A percentile compares a stretch with the other conserved stretches of the same genome.
Conservation (phyloP, 1,140 invertebrate species). For the Procambarus clarkii region DNA sequence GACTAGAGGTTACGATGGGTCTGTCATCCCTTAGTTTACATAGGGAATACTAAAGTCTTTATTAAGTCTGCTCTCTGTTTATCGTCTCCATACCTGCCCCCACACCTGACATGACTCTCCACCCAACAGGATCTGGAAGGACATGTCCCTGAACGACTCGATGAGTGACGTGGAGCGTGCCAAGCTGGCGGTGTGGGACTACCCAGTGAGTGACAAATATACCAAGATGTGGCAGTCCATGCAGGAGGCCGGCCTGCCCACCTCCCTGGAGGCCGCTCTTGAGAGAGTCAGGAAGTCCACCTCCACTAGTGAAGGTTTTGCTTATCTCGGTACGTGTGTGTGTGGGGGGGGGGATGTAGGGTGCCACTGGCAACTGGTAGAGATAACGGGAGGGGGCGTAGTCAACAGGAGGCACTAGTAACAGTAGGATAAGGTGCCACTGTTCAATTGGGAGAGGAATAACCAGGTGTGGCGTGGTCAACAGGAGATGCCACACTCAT, state of each 20-base stretch:
- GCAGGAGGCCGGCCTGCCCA: conserved; percentile 90
- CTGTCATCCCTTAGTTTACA: too few relatives aligned
- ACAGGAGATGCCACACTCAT: conserved; percentile 93
- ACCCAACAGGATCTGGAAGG: conserved; percentile 93
- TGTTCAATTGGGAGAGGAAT: too few relatives aligned
- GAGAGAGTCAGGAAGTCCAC: conserved; percentile 85
- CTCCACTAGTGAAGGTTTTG: conserved; percentile 90
- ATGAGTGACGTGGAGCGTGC: conserved; percentile 91
- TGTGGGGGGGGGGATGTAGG: background rate
- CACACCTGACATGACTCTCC: background rate
- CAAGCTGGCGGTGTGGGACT: conserved; percentile 98
- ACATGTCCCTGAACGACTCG: conserved; percentile 96
- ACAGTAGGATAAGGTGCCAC: background rate
- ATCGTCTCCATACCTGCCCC: too few relatives aligned
- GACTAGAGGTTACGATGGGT: too few relatives aligned
- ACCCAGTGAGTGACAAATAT: conserved; percentile 98
- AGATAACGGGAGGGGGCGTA: background rate
- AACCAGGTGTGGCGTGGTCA: background rate
- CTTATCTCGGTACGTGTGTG: conserved; percentile 86
- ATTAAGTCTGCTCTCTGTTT: too few relatives aligned
- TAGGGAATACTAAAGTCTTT: too few relatives aligned
- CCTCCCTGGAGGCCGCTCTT: conserved; percentile 86
- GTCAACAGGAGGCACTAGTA: background rate
- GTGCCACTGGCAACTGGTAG: background rate
- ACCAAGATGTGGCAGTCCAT: conserved; percentile 99